Evolutionary conservation across 2,797 vertebrate genomes (phyloP), one percentile per base, ranked within the genome.

Genomic region (Delichon dasypus): DNA sequence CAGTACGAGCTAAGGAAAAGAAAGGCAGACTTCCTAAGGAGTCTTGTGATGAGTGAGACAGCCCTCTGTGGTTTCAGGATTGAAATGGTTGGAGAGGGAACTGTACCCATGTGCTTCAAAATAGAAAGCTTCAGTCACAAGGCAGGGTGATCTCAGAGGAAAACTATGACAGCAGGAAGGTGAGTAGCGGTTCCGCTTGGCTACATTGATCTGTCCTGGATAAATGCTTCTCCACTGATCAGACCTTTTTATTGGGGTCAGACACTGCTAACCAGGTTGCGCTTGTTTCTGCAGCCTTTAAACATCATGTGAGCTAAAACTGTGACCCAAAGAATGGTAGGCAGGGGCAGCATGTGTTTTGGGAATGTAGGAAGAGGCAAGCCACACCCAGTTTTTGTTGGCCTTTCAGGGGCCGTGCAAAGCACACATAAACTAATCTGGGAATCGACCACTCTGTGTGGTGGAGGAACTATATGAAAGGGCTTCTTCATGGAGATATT

Each of bases 81-180:
- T 61, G 68, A 85, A 85, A 47, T 1, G 6, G 27, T 1, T 77
- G 40, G 40, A 77, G 62, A 76, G 57, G 81, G 48, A 92, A 74
- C 70, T 36, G 40, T 74, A 65, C 20, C 42, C 7, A 4, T 12
- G 40, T 44, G 70, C 66, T 85, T 87, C 90, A 87, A 87, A 77
- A 89, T 80, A 90, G 60, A 70, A 93, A 61, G 40, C 40, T 58
- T 73, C n/a, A 47, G 70, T 73, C 84, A 70, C 61, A 77, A 61
- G 76, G 44, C 72, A 90, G 81, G 47, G 44, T 94, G 90, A 93
- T 53, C 85, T 94, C 78, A 78, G 88, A 81, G 74, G 70, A 84
- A 36, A 93, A 38, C 50, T 42, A 36, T 78, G 65, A 36, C 53
- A 78, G 81, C 48, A 82, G 85, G 58, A 93, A 89, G 67, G 54